Evolutionary conservation across 2,113 vertebrate species (phyloP).

Genomic region (Pseudopodoces humilis): DNA sequence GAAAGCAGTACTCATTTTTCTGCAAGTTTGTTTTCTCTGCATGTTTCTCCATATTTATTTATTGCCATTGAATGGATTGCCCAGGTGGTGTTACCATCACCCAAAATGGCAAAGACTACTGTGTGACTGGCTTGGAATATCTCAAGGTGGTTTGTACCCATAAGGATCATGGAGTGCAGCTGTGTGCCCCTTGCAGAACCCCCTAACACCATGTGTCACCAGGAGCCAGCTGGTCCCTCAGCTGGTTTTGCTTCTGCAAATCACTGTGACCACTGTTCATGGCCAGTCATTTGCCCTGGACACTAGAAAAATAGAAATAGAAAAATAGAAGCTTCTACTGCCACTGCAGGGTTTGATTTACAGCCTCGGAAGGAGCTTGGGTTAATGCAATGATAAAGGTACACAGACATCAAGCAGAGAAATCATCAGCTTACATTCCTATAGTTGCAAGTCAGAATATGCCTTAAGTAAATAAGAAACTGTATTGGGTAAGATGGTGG

Average conservation of each 20-base stretch:
- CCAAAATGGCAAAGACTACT: neutral
- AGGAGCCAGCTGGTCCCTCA: neutral
- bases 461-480: no score
- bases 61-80: neutral
- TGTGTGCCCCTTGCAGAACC: neutral
- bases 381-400: no score
- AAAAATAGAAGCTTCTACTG: no score
- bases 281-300: fast-evolving
- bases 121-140: neutral
- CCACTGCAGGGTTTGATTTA: no score
- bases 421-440: no score
- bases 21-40: neutral
- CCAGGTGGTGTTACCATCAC: neutral
- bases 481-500: no score
- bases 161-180: neutral
- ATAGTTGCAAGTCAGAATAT: no score
- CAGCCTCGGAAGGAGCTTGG: no score
- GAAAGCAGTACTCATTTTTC: neutral
- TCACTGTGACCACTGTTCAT: neutral
- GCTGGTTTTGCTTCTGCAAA: neutral
- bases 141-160: neutral
- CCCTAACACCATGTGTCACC: neutral
- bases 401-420: no score
- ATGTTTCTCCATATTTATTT: neutral
- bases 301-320: neutral